These are phyloP conservation scores for Parambassis ranga DNA, from an alignment of 2,797 vertebrate genomes.

Conservation along the genomic window DNA sequence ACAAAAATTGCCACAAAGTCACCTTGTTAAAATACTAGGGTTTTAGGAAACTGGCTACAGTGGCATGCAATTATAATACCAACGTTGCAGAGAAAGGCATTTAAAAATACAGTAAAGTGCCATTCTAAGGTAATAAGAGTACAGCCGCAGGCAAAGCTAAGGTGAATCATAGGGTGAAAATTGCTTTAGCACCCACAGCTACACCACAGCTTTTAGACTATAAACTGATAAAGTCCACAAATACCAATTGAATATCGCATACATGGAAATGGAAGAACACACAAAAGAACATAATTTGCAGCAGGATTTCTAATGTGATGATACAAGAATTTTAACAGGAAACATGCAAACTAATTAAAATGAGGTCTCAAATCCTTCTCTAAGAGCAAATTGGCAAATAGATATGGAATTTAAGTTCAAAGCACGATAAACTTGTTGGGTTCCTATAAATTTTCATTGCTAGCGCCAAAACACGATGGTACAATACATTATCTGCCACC, in stretches of 20 bases:
- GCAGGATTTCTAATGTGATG: constrained; percentile 27
- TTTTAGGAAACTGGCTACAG: constrained; percentile 31
- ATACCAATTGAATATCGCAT: no score
- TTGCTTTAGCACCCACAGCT: constrained; percentile 36
- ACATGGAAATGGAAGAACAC: constrained; percentile 46
- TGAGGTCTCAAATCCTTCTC: constrained; percentile 3
- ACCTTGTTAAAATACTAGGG: constrained; percentile 56
- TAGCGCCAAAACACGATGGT: no score
- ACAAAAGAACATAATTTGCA: constrained; percentile 45
- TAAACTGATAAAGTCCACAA: constrained; percentile 53
- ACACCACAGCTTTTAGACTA: constrained; percentile 28
- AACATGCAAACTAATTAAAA: constrained; percentile 29
- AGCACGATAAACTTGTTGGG: constrained; percentile 7
- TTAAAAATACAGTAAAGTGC: constrained; percentile 39
- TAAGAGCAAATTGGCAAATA: constrained; percentile 3
- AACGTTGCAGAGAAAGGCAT: constrained; percentile 13
- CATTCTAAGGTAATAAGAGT: constrained; percentile 26
- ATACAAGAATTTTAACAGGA: constrained; percentile 19
- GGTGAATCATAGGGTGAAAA: constrained; percentile 49
- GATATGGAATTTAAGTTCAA: constrained; percentile 23
- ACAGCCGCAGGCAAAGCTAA: constrained; percentile 34
- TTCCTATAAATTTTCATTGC: neutral
- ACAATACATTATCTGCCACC: no score
- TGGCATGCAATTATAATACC: constrained; percentile 44
- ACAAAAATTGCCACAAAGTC: constrained; percentile 57